These are phyloP conservation scores for Conus ventricosus DNA, from an alignment of 1,140 invertebrate genomes.

Conservation along the genomic window DNA sequence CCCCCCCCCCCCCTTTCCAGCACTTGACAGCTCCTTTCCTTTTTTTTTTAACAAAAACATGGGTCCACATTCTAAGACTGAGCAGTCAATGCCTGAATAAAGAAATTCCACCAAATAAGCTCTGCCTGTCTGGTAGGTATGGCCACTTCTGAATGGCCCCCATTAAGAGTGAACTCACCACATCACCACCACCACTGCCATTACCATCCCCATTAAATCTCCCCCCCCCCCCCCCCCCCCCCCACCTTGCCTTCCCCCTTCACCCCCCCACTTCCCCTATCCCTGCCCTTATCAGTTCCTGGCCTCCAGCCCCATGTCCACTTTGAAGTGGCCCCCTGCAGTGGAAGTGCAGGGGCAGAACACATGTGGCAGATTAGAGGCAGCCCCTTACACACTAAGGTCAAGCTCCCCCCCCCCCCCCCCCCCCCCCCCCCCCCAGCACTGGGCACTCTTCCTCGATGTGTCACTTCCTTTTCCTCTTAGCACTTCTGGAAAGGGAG, in stretches of 20 bases:
- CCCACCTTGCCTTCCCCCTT: not conserved
- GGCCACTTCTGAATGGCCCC: no score
- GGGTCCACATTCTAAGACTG: no score
- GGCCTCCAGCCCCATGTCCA: not conserved
- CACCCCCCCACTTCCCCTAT: not conserved
- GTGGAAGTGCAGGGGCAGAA: not conserved
- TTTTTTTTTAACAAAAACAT: no score
- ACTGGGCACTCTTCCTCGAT: conserved; percentile 11
- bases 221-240: not conserved
- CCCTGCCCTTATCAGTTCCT: not conserved
- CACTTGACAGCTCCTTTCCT: no score
- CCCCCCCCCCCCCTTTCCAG: no score
- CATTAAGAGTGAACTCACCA: no score
- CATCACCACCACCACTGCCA: no score
- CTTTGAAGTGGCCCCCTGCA: not conserved
- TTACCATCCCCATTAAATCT: not conserved
- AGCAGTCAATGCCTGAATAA: no score
- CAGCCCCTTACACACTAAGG: not conserved
- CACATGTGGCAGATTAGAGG: not conserved
- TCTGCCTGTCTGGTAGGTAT: no score
- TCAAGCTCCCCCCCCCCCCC: not conserved
- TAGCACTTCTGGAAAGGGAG: not conserved
- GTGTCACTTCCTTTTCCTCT: conserved; percentile 30
- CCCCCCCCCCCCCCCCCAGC: not conserved
- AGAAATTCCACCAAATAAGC: no score